A percentile compares a stretch with the other conserved stretches of the same genome.
These are phyloP conservation scores for Glaucidium brasilianum DNA, from an alignment of 2,113 vertebrate genomes.

Conservation along the genomic window DNA sequence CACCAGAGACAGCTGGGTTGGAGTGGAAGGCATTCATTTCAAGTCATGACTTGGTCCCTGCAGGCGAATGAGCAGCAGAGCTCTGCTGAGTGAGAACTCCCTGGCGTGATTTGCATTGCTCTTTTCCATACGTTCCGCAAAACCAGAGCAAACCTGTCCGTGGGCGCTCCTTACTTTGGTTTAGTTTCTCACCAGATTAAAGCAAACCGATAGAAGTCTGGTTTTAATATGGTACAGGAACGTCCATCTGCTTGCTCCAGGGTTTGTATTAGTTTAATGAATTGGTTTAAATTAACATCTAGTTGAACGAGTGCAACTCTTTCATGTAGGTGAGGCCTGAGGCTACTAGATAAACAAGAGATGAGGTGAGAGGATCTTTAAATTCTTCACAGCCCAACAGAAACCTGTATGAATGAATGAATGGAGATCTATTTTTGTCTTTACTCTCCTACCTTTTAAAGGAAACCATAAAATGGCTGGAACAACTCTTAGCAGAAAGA, in stretches of 20 bases:
- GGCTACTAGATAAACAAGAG: conserved; percentile 37
- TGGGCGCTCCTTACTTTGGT: background rate
- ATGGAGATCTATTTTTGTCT: background rate
- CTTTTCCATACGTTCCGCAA: background rate
- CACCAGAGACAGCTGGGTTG: background rate
- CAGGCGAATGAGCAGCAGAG: background rate
- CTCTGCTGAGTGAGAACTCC: conserved; percentile 11
- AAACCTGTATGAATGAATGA: background rate
- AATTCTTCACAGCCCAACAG: conserved; percentile 21
- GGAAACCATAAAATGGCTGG: background rate
- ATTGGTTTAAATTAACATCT: conserved; percentile 47
- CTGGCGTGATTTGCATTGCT: conserved; percentile 29
- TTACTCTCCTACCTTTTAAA: background rate
- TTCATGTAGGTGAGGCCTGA: conserved; percentile 32
- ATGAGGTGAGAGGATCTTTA: conserved; percentile 28
- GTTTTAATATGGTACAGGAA: background rate
- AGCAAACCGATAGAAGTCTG: background rate
- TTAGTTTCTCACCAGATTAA: conserved; percentile 62
- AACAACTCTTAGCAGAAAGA: background rate
- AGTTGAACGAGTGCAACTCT: conserved; percentile 8
- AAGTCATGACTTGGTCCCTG: background rate
- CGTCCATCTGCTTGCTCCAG: background rate
- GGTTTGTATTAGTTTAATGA: conserved; percentile 31
- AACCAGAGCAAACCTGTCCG: conserved; percentile 54
- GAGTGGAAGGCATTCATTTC: background rate